A percentile compares a stretch with the other conserved stretches of the same genome.
Evolutionary conservation across 2,113 vertebrate genomes (phyloP).

Genomic region (Bubo blakistoni): DNA sequence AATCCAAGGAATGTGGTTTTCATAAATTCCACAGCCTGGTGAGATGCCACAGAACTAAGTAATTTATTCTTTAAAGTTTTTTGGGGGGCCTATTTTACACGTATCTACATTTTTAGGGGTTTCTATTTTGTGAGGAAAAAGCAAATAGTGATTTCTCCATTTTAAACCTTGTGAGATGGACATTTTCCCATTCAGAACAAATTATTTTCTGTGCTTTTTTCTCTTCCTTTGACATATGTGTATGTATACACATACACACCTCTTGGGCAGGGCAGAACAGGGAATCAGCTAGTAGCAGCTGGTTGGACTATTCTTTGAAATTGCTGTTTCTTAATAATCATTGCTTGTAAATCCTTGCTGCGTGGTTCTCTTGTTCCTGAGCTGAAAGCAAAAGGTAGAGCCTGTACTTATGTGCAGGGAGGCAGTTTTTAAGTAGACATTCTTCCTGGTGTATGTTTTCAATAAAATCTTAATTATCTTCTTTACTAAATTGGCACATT

Average conservation of each 20-base stretch:
- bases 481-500: not conserved
- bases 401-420: rapidly evolving
- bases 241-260: not conserved
- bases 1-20: constrained; percentile 72
- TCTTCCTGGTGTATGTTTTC: not conserved
- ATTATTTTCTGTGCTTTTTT: not conserved
- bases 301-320: not conserved
- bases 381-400: not conserved
- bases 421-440: not conserved
- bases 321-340: not conserved
- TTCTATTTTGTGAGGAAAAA: constrained; percentile 32
- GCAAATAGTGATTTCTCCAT: not conserved
- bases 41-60: constrained; percentile 60
- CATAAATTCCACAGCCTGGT: constrained; percentile 69
- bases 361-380: not conserved
- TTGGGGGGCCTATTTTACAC: not conserved
- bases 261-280: not conserved
- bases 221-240: not conserved
- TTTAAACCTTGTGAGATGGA: not conserved
- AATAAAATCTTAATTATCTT: constrained; percentile 31
- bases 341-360: not conserved
- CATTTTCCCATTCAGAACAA: not conserved
- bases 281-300: not conserved
- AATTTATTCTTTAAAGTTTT: constrained; percentile 49
- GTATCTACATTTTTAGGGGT: not conserved